These are phyloP conservation scores for Dicentrarchus labrax DNA, from an alignment of 2,113 vertebrate genomes.

Conservation along the genomic window DNA sequence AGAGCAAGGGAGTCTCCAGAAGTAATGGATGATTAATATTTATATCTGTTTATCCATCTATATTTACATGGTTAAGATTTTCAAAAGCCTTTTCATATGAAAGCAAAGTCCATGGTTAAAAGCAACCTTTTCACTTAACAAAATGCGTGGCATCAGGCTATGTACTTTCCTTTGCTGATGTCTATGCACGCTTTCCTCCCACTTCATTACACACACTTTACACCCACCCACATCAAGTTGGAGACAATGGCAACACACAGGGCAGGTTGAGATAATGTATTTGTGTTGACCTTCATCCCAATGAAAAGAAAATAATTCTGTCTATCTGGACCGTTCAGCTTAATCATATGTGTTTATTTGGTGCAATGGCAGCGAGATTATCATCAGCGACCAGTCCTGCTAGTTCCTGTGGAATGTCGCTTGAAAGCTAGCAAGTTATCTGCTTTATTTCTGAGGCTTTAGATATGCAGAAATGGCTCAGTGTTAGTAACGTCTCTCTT, in stretches of 20 bases:
- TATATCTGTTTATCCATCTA: neutral
- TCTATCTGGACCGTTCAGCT: conserved; percentile 31
- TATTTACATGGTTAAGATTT: neutral
- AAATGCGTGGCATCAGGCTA: neutral
- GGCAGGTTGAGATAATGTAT: conserved; percentile 48
- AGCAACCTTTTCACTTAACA: conserved; percentile 15
- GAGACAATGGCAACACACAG: conserved; percentile 53
- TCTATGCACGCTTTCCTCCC: conserved; percentile 46
- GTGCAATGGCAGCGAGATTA: conserved; percentile 16
- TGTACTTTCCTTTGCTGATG: conserved; percentile 24
- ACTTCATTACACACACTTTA: conserved; percentile 58
- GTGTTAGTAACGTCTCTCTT: conserved; percentile 41
- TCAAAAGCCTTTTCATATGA: neutral
- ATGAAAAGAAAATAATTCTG: conserved; percentile 39
- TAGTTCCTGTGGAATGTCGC: conserved; percentile 44
- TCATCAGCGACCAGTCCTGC: conserved; percentile 34
- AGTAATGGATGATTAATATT: neutral
- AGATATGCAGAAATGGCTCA: conserved; percentile 1
- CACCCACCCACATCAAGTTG: conserved; percentile 55
- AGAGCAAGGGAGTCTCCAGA: neutral
- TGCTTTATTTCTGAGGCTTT: conserved; percentile 48
- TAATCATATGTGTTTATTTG: conserved; percentile 25
- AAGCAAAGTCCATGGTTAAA: neutral
- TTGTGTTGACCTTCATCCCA: conserved; percentile 60
- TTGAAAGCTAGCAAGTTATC: conserved; percentile 6